A percentile compares a stretch with the other conserved stretches of the same genome.
These are phyloP conservation scores for Axinella damicornis DNA, from an alignment of 37 sponge, comb jelly and placozoan species.

Conservation along the genomic window DNA sequence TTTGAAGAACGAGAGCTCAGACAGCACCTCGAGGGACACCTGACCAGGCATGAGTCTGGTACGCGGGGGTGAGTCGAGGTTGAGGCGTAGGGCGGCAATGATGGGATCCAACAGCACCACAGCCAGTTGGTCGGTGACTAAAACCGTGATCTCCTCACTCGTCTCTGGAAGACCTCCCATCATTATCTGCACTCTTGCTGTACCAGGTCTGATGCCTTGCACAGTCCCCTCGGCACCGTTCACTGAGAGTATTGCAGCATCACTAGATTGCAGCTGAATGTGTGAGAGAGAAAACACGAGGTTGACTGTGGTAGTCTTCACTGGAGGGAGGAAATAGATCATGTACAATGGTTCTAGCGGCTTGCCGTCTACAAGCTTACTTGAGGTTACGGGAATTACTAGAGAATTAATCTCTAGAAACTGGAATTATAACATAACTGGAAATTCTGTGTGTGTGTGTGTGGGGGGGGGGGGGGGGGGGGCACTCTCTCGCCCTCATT, in stretches of 20 bases:
- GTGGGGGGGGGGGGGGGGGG: no score
- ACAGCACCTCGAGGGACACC: slow-evolving; percentile 43
- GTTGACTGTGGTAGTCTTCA: no score
- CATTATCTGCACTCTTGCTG: background rate
- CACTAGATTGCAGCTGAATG: slow-evolving; percentile 8
- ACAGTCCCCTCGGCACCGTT: background rate
- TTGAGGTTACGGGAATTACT: no score
- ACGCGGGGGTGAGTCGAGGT: background rate
- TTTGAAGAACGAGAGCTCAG: slow-evolving; percentile 33
- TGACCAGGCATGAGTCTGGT: background rate
- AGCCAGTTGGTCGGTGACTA: background rate
- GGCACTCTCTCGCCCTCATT: no score
- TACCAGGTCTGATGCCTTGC: background rate
- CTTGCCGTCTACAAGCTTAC: no score
- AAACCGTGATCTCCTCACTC: background rate
- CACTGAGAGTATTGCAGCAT: slow-evolving; percentile 11
- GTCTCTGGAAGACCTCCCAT: background rate
- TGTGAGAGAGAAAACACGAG: background rate
- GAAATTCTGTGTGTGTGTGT: no score
- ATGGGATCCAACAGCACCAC: slow-evolving; percentile 39
- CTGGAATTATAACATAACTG: no score
- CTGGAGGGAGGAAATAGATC: no score
- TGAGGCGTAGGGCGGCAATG: slow-evolving; percentile 29
- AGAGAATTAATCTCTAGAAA: no score
- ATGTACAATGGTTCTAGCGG: no score